Evolutionary conservation across 2,888 invertebrate species (phyloP).

Genomic region (Oscheius sp.): DNA sequence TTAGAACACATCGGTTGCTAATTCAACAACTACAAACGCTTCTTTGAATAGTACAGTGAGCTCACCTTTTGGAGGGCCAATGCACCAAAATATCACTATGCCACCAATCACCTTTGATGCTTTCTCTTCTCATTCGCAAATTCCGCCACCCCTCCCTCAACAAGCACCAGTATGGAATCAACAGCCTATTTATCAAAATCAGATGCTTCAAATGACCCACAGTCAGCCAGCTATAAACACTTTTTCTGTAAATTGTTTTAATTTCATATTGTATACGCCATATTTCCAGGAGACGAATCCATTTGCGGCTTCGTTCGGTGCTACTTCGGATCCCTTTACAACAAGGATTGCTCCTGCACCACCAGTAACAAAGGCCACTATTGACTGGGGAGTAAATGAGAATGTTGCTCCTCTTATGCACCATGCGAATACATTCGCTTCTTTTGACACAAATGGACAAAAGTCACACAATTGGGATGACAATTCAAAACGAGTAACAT

Average conservation of each 20-base stretch:
- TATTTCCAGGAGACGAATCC: constrained; percentile 59
- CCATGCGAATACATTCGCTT: constrained; percentile 47
- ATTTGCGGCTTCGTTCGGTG: constrained; percentile 42
- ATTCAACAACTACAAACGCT: background rate
- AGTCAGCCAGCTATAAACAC: constrained; percentile 35
- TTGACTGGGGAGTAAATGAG: constrained; percentile 45
- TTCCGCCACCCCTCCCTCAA: background rate
- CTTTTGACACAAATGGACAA: constrained; percentile 37
- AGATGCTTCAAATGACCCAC: constrained; percentile 37
- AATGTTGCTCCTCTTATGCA: constrained; percentile 47
- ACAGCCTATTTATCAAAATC: background rate
- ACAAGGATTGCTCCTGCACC: background rate
- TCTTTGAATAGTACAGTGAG: background rate
- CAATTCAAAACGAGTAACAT: constrained; percentile 51
- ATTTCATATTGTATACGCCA: background rate
- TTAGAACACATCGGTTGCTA: background rate
- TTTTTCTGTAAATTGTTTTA: background rate
- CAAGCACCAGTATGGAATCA: background rate
- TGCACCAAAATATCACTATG: background rate
- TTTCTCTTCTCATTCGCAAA: background rate
- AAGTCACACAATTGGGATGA: constrained; percentile 37
- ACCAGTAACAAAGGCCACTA: background rate
- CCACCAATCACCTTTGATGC: background rate
- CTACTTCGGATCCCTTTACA: constrained; percentile 12
- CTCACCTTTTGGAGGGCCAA: background rate